A percentile compares a stretch with the other conserved stretches of the same genome.
These are phyloP conservation scores for Hiodon alosoides DNA, from an alignment of 2,113 vertebrate species.

Conservation along the genomic window DNA sequence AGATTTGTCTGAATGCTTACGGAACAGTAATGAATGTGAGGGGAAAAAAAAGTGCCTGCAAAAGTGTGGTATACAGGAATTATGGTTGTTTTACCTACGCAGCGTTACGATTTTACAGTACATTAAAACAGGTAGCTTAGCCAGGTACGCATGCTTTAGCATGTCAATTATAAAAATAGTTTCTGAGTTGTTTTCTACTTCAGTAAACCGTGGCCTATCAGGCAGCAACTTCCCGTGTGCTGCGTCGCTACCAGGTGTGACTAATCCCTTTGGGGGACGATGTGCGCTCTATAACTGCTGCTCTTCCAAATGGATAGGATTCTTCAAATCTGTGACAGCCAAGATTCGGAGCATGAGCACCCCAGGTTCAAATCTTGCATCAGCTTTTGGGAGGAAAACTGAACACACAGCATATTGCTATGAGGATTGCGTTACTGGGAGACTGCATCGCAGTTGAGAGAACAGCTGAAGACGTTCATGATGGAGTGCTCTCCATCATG, in stretches of 20 bases:
- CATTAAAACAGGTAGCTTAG: constrained; percentile 55
- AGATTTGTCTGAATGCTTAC: constrained; percentile 35
- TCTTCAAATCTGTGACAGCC: constrained; percentile 56
- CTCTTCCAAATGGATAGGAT: constrained; percentile 56
- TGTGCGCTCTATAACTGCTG: constrained; percentile 52
- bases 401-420: background rate
- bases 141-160: constrained; percentile 53
- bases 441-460: background rate
- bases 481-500: too few species aligned
- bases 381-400: constrained; percentile 1
- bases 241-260: constrained; percentile 55
- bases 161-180: constrained; percentile 61
- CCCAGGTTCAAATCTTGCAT: constrained; percentile 15
- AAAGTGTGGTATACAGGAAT: constrained; percentile 49
- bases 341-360: constrained; percentile 47
- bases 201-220: constrained; percentile 56
- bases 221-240: constrained; percentile 51
- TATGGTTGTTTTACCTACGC: constrained; percentile 41
- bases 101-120: constrained; percentile 56
- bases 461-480: background rate
- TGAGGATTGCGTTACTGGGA: background rate
- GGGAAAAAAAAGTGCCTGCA: constrained; percentile 41
- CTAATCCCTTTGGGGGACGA: constrained; percentile 47
- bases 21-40: constrained; percentile 36
- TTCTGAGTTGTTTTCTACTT: constrained; percentile 60